A percentile compares a stretch with the other conserved stretches of the same genome.
Evolutionary conservation across 2,888 invertebrate genomes (phyloP).

Genomic region (Lissonota sp.): DNA sequence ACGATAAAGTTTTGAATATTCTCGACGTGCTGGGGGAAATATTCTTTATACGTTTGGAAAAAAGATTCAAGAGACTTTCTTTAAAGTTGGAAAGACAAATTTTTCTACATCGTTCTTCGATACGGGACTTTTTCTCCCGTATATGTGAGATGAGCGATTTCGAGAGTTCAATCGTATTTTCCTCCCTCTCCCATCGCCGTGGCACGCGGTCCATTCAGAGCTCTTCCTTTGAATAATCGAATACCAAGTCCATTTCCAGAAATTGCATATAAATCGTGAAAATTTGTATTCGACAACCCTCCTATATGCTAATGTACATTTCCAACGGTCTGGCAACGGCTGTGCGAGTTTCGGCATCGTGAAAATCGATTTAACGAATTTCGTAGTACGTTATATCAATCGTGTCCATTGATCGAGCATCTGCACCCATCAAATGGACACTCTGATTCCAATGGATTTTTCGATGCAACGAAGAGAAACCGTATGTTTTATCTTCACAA

Average conservation of each 20-base stretch:
- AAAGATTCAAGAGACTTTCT: conserved; percentile 13
- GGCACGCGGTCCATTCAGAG: no score
- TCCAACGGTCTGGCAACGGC: no score
- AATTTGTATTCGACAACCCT: not conserved
- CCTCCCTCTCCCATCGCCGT: not conserved
- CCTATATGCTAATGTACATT: not conserved
- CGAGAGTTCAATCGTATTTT: conserved; percentile 1
- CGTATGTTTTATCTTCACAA: no score
- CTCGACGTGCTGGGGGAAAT: no score
- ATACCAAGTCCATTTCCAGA: conserved; percentile 29
- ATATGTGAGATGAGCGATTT: conserved; percentile 4
- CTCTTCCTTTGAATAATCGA: conserved; percentile 25
- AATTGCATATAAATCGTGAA: conserved; percentile 32
- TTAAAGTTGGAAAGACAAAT: conserved; percentile 16
- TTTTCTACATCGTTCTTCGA: conserved; percentile 14
- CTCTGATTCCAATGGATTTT: no score
- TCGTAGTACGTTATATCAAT: no score
- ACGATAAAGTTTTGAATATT: conserved; percentile 27
- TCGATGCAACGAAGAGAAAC: no score
- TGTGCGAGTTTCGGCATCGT: not conserved
- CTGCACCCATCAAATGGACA: no score
- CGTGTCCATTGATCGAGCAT: no score
- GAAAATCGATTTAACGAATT: not conserved
- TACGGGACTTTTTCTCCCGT: not conserved
- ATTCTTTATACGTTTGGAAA: no score